Evolutionary conservation across 2,113 vertebrate genomes (phyloP).

Genomic region (Vulpes vulpes): DNA sequence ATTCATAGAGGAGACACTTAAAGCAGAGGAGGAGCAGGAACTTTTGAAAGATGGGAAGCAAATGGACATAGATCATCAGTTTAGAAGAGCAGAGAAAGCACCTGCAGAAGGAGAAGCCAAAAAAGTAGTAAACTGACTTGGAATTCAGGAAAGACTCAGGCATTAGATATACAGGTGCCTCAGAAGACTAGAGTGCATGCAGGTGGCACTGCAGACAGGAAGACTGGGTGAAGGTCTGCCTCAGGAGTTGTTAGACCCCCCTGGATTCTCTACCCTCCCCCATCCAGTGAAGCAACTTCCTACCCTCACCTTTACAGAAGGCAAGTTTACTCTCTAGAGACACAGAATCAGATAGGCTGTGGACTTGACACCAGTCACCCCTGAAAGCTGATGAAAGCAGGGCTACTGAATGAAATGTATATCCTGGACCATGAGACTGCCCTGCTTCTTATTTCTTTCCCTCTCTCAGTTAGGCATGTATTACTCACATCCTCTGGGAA

Average conservation of each 20-base stretch:
- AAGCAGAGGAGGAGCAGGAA: neutral
- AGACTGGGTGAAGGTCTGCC: neutral
- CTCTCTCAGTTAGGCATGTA: neutral
- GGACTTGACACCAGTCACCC: neutral
- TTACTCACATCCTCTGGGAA: neutral
- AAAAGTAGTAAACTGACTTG: neutral
- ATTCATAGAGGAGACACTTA: neutral
- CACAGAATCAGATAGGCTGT: neutral
- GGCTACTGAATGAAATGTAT: neutral
- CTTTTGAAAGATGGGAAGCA: neutral
- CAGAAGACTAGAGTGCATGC: neutral
- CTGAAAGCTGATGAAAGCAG: neutral
- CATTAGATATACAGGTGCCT: neutral
- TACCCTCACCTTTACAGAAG: neutral
- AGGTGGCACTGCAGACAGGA: neutral
- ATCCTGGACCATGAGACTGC: neutral
- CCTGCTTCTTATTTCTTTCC: neutral
- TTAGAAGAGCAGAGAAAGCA: neutral
- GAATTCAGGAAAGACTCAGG: neutral
- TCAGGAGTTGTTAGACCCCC: neutral
- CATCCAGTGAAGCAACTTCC: neutral
- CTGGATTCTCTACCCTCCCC: neutral
- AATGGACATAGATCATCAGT: neutral
- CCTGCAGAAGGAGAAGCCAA: accelerated
- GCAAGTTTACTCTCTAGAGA: neutral